phyloP scores from a whole-genome alignment of 1,140 invertebrate genomes.

The Hetaerina americana region DNA sequence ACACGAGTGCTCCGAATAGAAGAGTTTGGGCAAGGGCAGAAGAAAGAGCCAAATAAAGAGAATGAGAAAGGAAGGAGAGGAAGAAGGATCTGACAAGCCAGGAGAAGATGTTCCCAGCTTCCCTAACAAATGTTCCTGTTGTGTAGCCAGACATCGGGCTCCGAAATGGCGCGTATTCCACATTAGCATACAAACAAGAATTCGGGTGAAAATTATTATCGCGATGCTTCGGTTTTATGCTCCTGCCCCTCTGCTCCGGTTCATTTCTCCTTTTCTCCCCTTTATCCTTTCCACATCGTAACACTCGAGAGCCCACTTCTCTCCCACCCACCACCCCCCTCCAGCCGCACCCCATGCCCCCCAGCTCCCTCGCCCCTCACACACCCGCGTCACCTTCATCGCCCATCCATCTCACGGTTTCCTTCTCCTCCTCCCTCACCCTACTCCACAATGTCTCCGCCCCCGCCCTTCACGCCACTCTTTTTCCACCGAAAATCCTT shows the following conservation, averaged over 20 bases:
- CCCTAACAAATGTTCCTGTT: not conserved
- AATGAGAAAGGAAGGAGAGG: not conserved
- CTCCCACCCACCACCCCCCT: not conserved
- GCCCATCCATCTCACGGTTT: not conserved
- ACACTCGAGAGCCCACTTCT: too few relatives aligned
- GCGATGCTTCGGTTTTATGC: not conserved
- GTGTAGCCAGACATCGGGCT: not conserved
- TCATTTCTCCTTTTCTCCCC: too few relatives aligned
- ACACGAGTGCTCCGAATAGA: too few relatives aligned
- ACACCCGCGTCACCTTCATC: not conserved
- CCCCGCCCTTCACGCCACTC: not conserved
- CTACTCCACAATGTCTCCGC: too few relatives aligned
- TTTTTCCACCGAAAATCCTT: not conserved
- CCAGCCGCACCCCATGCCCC: not conserved
- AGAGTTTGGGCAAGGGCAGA: not conserved
- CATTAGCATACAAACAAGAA: not conserved
- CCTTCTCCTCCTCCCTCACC: too few relatives aligned
- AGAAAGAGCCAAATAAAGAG: not conserved
- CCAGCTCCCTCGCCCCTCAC: not conserved
- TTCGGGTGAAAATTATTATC: not conserved
- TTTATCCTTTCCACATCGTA: too few relatives aligned
- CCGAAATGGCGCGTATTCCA: not conserved
- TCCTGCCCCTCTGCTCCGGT: too few relatives aligned
- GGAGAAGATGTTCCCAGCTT: not conserved
- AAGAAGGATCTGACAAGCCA: not conserved